Base-by-base conservation (phyloP, 2,888 invertebrate species). In the Ichneumoninae sp. region DNA sequence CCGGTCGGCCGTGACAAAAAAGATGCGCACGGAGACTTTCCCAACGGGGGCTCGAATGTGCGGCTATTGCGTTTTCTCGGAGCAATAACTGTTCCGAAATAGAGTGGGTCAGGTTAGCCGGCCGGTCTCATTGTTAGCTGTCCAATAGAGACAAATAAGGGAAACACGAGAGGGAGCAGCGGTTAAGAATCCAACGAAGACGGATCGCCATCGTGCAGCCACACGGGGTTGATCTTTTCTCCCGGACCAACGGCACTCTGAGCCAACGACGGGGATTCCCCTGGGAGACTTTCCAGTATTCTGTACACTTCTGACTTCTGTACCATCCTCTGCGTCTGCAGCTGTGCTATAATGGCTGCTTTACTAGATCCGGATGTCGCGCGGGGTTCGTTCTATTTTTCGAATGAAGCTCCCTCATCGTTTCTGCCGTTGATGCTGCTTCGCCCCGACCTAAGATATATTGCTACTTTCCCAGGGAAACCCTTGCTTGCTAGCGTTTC, bases 71-170 rank as follows among this genome's bases (percentile, higher is more conserved):
- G 54, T 65, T 54, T 52, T 69, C 36, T 69, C 40, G 70, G 6
- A 33, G 60, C 44, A 52, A 54, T 30, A 66, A 52, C 8, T 75
- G 57, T 81, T 60, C 71, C 65, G 40, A 81, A 86, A 77, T 83
- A 65, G 71, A 63, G 47, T 79, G 69, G 57, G 79, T 77, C 80
- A 73, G 52, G 74, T 70, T 83, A 60, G 78, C 81, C 22, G 80
- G 74, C 66, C 71, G 36, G 85, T 85, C 78, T 57, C 60, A 79
- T 84, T 87, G 87, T 85, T 90, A 26, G 89, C 90, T 88, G 89
- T 89, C 91, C 88, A 73, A 85, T 87, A 86, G 85, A 88, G 89
- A 91, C 90, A 92, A 91, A 91, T 91, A 90, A 89, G 89, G 86
- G 88, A 90, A 90, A 89, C 89, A 88, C 63, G 68, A 88, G 89